phyloP scores from a whole-genome alignment of 2,888 invertebrate genomes.

The Apocheima hispidaria region DNA sequence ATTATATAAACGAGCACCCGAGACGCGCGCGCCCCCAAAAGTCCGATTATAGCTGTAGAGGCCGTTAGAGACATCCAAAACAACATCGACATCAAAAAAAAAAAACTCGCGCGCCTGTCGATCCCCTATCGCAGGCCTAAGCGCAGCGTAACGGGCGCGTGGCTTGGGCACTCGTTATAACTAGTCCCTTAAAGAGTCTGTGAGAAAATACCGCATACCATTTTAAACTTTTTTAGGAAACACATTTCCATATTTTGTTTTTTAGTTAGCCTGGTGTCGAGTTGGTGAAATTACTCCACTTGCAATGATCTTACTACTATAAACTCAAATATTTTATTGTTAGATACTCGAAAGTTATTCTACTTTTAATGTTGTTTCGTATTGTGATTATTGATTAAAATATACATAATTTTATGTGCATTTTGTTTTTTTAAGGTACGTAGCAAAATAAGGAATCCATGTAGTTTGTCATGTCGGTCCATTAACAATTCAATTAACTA shows the following conservation, averaged over 20 bases:
- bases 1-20: too few relatives aligned
- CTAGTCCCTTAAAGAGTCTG: too few relatives aligned
- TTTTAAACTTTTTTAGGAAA: neutral
- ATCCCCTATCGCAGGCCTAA: too few relatives aligned
- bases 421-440: constrained; percentile 2
- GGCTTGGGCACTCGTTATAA: too few relatives aligned
- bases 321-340: neutral
- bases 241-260: neutral
- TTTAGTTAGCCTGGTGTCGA: neutral
- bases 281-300: neutral
- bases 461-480: too few relatives aligned
- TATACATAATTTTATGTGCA: constrained; percentile 44
- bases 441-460: neutral
- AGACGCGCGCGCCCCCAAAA: too few relatives aligned
- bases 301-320: neutral
- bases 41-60: too few relatives aligned
- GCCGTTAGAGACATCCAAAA: too few relatives aligned
- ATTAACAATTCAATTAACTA: too few relatives aligned
- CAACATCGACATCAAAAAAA: too few relatives aligned
- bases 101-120: too few relatives aligned
- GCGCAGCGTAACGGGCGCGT: too few relatives aligned
- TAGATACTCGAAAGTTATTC: constrained; percentile 4
- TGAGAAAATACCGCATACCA: neutral
- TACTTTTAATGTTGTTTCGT: constrained; percentile 34
- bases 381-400: constrained; percentile 36